Evolutionary conservation across 2,888 invertebrate species (phyloP), one percentile per base, ranked within the genome.

Genomic region (Acrobasis suavella): DNA sequence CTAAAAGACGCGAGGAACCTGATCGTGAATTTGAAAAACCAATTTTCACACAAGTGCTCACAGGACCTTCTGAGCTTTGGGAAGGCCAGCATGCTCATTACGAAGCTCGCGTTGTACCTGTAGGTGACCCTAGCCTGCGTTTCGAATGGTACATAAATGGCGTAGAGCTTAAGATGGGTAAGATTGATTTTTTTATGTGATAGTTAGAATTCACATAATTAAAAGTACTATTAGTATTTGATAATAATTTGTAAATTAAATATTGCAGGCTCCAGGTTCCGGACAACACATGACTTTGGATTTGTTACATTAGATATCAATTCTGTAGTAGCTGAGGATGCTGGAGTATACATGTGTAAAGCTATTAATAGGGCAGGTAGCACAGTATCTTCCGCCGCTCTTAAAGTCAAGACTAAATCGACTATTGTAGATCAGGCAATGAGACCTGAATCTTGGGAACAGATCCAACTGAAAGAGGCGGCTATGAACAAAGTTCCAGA

Each of bases 71-170:
- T 0, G 97, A 98, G 83, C 89, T 98, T 10, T 97, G 97, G 96
- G 98, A 98, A 89, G 97, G 97, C 6, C 96, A 97, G 82, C 95
- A 96, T 73, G 98, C 97, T 60, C 97, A 96, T 86, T 98, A 97
- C 76, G 97, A 98, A 87, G 97, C 97, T 59, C 94, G 97, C 58
- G 97, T 98, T 32, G 97, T 97, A 50, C 98, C 98, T 10, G 97
- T 98, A 63, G 98, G 98, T 9, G 99, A 99, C 87, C 95, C 98
- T 2, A 97, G 95, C 72, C 93, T 99, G 77, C 94, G 96, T 75
- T 98, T 98, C 76, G 97, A 98, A 90, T 99, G 99, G 99, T 98
- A 96, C 87, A 96, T 98, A 69, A 98, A 99, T 82, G 98, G 98
- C 61, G 95, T 97, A 7, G 98, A 98, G 87, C 93, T 99, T 58